Evolutionary conservation across 2,888 invertebrate species (phyloP), one percentile per base, ranked within the genome.

Genomic region (Bursaphelenchus okinawaensis): DNA sequence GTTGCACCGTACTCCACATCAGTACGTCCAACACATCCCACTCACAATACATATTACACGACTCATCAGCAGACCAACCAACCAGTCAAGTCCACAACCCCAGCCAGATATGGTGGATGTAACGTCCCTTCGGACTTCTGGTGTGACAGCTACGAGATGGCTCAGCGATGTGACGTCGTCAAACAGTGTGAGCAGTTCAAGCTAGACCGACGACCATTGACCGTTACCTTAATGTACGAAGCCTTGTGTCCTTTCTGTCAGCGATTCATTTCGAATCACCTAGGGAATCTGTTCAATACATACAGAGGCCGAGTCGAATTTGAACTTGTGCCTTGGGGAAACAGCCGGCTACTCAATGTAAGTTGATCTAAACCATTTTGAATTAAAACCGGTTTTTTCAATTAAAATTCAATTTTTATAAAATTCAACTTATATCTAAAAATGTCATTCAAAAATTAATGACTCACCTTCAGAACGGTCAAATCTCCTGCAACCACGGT

Each of bases 221-320:
- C 78, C 55, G 74, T 80, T 28, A 78, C 80, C 4, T 63, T 80
- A 55, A 77, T 80, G 67, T 81, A 75, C 63, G 81, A 81, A 56
- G 81, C 81, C 9, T 63, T 81, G 24, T 81, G 81, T 52, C 81
- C 81, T 1, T 81, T 76, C 65, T 81, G 81, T 63, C 81, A 81
- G 55, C 68, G 75, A 23, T 81, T 81, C 67, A 81, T 81, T 62
- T 68, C 81, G 23, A 78, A 82, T 59, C 78, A 81, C 50, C 67
- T 81, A 12, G 80, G 79, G 9, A 72, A 72, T 9, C 69, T 81
- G 26, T 76, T 74, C 68, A 73, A 75, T 57, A 74, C 75, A 52
- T 80, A 75, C 66, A 72, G 74, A 19, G 75, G 74, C 6, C 72
- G 76, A 20, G 69, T 82, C 54, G 74, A 75, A 28, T 67, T 81